phyloP scores from a whole-genome alignment of 2,113 vertebrate genomes.

The Brevimyrus niger region DNA sequence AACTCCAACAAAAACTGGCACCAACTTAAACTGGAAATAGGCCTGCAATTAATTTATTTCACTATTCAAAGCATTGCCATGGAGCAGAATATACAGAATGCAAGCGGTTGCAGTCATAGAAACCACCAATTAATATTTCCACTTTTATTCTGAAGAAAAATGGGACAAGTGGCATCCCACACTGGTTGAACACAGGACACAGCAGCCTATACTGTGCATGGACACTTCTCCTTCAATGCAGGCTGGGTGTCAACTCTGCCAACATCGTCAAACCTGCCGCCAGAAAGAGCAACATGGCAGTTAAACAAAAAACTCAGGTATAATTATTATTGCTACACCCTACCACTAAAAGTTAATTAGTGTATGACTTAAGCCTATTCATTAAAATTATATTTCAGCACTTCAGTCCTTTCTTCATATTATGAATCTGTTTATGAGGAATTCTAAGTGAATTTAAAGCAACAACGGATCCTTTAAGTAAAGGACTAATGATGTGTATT shows the following conservation, averaged over 20 bases:
- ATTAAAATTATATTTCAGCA: not conserved
- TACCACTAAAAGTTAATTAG: not conserved
- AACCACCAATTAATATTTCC: not conserved
- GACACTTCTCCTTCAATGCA: not conserved
- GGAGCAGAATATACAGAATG: not conserved
- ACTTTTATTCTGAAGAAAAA: not conserved
- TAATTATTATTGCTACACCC: not conserved
- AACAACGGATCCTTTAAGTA: not conserved
- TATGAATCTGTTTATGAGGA: not conserved
- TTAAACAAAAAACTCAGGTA: not conserved
- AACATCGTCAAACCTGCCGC: not conserved
- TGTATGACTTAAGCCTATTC: not conserved
- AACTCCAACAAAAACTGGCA: no score
- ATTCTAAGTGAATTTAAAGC: not conserved
- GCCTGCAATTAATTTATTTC: not conserved
- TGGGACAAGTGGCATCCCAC: not conserved
- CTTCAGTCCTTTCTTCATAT: not conserved
- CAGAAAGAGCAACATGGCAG: not conserved
- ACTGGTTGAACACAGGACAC: not conserved
- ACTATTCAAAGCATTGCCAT: not conserved
- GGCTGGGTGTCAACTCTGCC: not conserved
- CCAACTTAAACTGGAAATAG: not conserved
- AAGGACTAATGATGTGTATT: not conserved
- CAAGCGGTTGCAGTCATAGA: not conserved
- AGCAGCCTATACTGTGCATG: not conserved